These are phyloP conservation scores for Octonoba sinensis DNA, from an alignment of 2,888 invertebrate genomes.

Conservation along the genomic window DNA sequence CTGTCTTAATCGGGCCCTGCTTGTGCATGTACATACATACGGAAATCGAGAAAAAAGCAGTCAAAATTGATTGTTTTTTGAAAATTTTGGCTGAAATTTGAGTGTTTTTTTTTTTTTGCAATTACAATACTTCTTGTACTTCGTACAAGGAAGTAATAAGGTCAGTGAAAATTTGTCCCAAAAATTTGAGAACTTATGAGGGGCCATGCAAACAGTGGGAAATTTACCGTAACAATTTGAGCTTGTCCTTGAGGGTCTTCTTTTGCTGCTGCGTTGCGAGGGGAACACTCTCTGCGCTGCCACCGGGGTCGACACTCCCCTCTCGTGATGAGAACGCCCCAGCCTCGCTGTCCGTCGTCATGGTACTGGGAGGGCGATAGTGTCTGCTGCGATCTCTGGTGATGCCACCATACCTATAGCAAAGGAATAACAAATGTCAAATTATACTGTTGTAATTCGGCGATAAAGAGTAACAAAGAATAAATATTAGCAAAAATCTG, in stretches of 20 bases:
- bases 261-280: conserved; percentile 69
- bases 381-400: conserved; percentile 77
- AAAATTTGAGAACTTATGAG: not conserved
- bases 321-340: conserved; percentile 46
- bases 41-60: too few relatives aligned
- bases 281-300: conserved; percentile 82
- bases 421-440: not conserved
- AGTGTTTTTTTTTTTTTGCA: too few relatives aligned
- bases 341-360: conserved; percentile 47
- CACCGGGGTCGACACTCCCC: conserved; percentile 71
- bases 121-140: too few relatives aligned
- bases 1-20: too few relatives aligned
- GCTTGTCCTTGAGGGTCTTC: conserved; percentile 74
- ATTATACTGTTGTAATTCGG: not conserved
- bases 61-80: too few relatives aligned
- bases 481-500: too few relatives aligned
- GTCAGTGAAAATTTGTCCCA: not conserved
- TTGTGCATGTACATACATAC: too few relatives aligned
- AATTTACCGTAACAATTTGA: conserved; percentile 73
- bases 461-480: too few relatives aligned
- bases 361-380: conserved; percentile 73
- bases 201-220: not conserved
- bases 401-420: conserved; percentile 29
- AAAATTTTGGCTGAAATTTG: too few relatives aligned
- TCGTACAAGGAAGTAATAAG: too few relatives aligned